Base-by-base conservation (phyloP, 2,113 vertebrate species). In the Spea multiplicata region DNA sequence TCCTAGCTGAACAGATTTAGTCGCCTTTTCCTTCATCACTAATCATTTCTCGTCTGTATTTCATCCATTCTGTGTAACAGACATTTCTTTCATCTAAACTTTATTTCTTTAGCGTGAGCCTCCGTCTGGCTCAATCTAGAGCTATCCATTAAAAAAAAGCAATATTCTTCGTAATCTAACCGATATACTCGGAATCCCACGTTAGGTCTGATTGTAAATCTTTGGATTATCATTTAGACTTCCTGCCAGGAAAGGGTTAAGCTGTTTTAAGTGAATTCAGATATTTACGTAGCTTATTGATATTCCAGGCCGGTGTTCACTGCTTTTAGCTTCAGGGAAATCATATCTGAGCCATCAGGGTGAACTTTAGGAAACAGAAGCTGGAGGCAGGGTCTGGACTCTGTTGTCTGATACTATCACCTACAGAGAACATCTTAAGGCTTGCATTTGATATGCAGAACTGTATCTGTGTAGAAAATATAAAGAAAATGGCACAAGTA, bases 381-480 rank as follows among this genome's bases (percentile, higher is more conserved):
- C 74, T 76, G 52, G 50, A 76, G 65, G 74, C 74, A 68, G 74
- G 65, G 74, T 76, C 74, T 48, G 65, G 52, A 76, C 74, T 76
- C 44, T 76, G 65, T 76, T 76, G 74, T 68, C 65, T 76, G 66
- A 76, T 76, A 50, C 57, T 69, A 68, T 69, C 74, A 59, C 46
- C 52, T 46, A 57, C 50, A 55, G 50, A 57, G 65, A 30, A 65
- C 61, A 69, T 76, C 66, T 61, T 76, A 76, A 47, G 74, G 64
- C 55, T 55, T 47, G 13, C 5, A 76, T 68, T 76, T 76, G 30
- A 59, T 76, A 69, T 69, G 66, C 74, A 76, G 66, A 68, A n/a
- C 52, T 48, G 66, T 10, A 59, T 16, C 66, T 30, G 44, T 16
- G 44, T 47, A 47, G 59, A 44, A 76, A 68, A 45, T 57, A 48